Conservation (phyloP, 2,113 vertebrate genomes). For the Grammomys surdaster region DNA sequence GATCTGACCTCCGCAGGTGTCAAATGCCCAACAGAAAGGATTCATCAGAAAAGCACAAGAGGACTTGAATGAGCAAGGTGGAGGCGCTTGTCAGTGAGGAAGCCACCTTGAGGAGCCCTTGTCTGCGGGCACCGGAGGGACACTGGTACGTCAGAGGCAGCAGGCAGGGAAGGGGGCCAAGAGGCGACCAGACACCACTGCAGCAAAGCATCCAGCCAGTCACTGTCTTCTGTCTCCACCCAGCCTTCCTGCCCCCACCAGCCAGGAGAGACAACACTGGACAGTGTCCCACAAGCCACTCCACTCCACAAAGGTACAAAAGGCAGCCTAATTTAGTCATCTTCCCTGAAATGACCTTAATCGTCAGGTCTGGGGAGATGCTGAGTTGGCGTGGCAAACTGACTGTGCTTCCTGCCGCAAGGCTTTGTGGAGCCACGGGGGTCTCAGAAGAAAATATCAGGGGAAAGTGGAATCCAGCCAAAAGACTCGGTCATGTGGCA, state of each 20-base stretch:
- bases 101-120: slow-evolving; percentile 70
- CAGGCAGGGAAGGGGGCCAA: slow-evolving; percentile 35
- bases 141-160: background rate
- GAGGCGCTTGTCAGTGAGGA: background rate
- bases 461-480: background rate
- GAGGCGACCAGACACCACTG: background rate
- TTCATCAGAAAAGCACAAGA: fast-evolving
- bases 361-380: background rate
- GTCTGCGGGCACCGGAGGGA: background rate
- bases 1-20: background rate
- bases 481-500: background rate
- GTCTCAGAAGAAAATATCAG: background rate
- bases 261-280: slow-evolving; percentile 61
- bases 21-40: background rate
- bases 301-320: slow-evolving; percentile 42
- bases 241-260: background rate
- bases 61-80: background rate
- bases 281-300: background rate
- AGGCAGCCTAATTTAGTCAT: slow-evolving; percentile 61
- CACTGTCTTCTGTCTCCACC: slow-evolving; percentile 27
- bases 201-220: slow-evolving; percentile 10
- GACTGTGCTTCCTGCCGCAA: background rate
- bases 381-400: background rate
- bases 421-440: background rate
- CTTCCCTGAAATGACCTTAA: slow-evolving; percentile 62